Percentiles rank a stretch among this genome's conserved stretches.
Evolutionary conservation across 2,113 vertebrate genomes (phyloP).

Genomic region (Plestiodon gilberti): DNA sequence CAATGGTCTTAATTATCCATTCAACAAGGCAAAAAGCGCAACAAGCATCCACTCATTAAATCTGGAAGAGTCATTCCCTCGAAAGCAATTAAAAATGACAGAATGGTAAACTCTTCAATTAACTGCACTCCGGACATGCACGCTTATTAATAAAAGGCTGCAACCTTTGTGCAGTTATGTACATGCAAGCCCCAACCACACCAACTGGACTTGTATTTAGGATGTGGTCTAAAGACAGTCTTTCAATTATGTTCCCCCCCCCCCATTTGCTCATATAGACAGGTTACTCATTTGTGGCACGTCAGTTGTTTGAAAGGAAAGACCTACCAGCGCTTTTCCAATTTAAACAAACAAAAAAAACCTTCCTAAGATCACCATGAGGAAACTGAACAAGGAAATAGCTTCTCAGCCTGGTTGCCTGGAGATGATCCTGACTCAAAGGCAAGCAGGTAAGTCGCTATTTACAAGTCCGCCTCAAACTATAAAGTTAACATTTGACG

Average conservation of each 20-base stretch:
- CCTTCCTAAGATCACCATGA: background rate
- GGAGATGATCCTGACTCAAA: background rate
- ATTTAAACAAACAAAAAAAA: background rate
- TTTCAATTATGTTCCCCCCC: background rate
- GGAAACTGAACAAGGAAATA: background rate
- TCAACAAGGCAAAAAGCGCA: constrained; percentile 52
- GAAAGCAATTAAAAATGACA: constrained; percentile 13
- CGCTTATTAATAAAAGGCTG: background rate
- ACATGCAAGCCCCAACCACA: background rate
- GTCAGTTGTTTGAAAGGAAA: background rate
- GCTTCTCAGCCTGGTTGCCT: background rate
- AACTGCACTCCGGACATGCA: background rate
- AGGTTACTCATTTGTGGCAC: background rate
- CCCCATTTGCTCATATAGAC: background rate
- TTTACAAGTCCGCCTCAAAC: background rate
- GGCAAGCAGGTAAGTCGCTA: background rate
- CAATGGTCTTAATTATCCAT: constrained; percentile 52
- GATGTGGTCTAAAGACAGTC: background rate
- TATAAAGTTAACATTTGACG: background rate
- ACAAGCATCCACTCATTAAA: constrained; percentile 48
- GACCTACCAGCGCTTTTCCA: too few relatives aligned
- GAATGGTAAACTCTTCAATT: constrained; percentile 18
- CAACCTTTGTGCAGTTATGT: background rate
- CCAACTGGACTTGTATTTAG: background rate
- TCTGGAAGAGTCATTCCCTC: background rate